phyloP scores from a whole-genome alignment of 35 echinoderm and acorn worm genomes.

The Nesometra sesokonis region DNA sequence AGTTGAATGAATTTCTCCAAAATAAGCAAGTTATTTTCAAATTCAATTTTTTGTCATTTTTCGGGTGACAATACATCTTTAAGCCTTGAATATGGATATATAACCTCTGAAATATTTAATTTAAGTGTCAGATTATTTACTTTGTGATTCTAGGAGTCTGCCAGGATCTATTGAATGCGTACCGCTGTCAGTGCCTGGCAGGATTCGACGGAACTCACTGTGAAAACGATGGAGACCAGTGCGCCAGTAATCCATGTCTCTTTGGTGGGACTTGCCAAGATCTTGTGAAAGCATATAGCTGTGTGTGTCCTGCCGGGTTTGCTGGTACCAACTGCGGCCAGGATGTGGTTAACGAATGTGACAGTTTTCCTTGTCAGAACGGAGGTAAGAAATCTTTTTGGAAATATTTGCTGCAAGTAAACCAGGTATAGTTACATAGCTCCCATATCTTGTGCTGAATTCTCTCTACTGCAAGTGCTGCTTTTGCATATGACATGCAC shows the following conservation, averaged over 20 bases:
- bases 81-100: too few relatives aligned
- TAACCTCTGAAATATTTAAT: too few relatives aligned
- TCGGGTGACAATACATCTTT: too few relatives aligned
- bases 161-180: slow-evolving; percentile 37
- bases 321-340: slow-evolving; percentile 58
- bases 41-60: too few relatives aligned
- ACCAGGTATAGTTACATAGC: too few relatives aligned
- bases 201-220: slow-evolving; percentile 42
- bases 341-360: slow-evolving; percentile 69
- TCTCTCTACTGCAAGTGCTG: too few relatives aligned
- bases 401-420: too few relatives aligned
- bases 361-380: slow-evolving; percentile 55
- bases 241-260: slow-evolving; percentile 49
- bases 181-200: slow-evolving; percentile 23
- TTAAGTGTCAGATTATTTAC: too few relatives aligned
- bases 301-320: slow-evolving; percentile 53
- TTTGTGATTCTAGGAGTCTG: slow-evolving; percentile 18
- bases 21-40: too few relatives aligned
- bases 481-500: too few relatives aligned
- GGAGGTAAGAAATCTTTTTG: slow-evolving; percentile 22
- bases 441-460: too few relatives aligned
- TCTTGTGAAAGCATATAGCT: slow-evolving; percentile 24
- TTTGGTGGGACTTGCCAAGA: slow-evolving; percentile 50
- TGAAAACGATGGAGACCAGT: slow-evolving; percentile 52
- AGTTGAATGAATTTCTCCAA: too few relatives aligned